Percentiles rank a stretch among this genome's conserved stretches.
Conservation (phyloP, 2,797 vertebrate species). For the Meda fulgida region DNA sequence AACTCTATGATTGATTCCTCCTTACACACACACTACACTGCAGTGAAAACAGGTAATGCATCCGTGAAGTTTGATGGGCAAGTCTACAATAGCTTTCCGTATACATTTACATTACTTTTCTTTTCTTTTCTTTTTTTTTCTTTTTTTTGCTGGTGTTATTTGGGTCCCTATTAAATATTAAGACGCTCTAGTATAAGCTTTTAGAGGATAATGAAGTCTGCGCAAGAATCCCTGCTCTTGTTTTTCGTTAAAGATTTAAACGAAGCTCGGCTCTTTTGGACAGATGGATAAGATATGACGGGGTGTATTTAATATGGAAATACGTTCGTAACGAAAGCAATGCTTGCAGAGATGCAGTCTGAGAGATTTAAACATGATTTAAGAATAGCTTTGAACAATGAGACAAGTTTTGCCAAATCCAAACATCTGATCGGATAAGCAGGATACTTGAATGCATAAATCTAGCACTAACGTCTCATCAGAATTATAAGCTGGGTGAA, state of each 20-base stretch:
- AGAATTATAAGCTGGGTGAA: background rate
- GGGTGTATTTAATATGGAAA: constrained; percentile 19
- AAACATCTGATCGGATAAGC: constrained; percentile 18
- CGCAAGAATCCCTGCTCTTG: constrained; percentile 74
- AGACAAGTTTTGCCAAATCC: constrained; percentile 19
- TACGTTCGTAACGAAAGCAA: constrained; percentile 7
- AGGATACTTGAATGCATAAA: background rate
- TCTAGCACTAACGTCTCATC: background rate
- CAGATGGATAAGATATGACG: constrained; percentile 65
- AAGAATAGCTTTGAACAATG: background rate
- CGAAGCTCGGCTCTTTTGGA: constrained; percentile 65
- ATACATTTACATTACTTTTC: constrained; percentile 76
- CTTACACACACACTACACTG: constrained; percentile 16
- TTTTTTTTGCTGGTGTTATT: constrained; percentile 74
- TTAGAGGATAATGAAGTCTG: constrained; percentile 78
- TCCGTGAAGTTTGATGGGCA: constrained; percentile 69
- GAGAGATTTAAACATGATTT: constrained; percentile 8
- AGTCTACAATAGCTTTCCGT: constrained; percentile 64
- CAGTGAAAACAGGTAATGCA: constrained; percentile 33
- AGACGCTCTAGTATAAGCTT: constrained; percentile 79
- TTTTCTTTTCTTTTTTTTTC: constrained; percentile 8
- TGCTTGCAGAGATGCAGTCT: background rate
- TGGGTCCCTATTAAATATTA: constrained; percentile 80
- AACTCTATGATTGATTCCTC: constrained; percentile 40
- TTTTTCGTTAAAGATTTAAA: constrained; percentile 83